Evolutionary conservation across 1,140 invertebrate genomes (phyloP).

Genomic region (Planococcus citri): DNA sequence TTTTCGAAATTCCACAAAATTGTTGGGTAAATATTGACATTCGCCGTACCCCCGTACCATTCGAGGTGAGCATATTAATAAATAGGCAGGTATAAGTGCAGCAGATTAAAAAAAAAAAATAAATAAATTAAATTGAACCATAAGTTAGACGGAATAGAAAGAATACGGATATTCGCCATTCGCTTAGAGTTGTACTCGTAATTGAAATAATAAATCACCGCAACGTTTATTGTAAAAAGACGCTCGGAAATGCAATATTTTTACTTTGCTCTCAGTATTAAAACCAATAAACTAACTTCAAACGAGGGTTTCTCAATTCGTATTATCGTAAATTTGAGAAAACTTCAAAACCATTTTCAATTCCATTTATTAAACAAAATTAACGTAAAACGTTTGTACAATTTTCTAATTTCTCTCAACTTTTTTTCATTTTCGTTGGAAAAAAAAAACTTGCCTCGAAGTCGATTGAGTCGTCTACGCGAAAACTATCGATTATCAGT

Average conservation of each 20-base stretch:
- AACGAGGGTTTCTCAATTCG: neutral
- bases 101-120: neutral
- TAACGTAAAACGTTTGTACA: no score
- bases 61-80: no score
- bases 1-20: no score
- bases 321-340: neutral
- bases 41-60: no score
- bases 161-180: neutral
- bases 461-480: no score
- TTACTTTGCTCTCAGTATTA: neutral
- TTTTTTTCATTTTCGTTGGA: no score
- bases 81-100: neutral
- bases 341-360: neutral
- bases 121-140: neutral
- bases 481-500: no score
- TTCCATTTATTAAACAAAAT: neutral
- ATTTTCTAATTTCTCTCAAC: no score
- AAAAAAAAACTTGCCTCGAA: no score
- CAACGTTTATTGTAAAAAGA: neutral
- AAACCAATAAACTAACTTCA: constrained; percentile 12
- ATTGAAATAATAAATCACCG: constrained; percentile 17
- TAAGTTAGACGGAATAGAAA: neutral
- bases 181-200: neutral
- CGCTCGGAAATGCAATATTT: neutral
- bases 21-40: no score